These are phyloP conservation scores for Cossypha heuglini DNA, from an alignment of 2,797 vertebrate genomes.

Conservation along the genomic window DNA sequence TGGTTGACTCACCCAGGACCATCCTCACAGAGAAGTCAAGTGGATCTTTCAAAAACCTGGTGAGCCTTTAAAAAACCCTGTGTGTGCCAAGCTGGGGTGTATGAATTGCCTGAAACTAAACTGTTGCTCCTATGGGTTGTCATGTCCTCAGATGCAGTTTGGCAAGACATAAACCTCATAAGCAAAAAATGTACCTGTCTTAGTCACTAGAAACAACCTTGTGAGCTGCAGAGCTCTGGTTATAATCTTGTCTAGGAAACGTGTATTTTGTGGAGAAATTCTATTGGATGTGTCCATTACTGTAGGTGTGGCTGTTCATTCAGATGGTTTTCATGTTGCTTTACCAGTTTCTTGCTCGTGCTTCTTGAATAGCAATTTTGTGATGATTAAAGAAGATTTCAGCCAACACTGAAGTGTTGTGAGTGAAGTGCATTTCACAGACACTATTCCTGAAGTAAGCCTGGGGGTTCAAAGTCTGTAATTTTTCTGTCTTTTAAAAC, in stretches of 20 bases:
- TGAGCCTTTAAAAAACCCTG: background rate
- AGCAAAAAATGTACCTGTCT: background rate
- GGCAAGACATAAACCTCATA: background rate
- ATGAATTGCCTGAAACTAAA: background rate
- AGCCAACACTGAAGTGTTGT: background rate
- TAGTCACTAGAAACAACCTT: background rate
- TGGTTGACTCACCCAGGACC: background rate
- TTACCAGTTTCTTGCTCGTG: background rate
- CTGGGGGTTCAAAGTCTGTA: background rate
- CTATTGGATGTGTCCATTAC: fast-evolving
- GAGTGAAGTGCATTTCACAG: slow-evolving; percentile 22
- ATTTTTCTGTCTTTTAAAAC: slow-evolving; percentile 45
- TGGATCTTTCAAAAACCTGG: background rate
- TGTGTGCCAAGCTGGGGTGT: background rate
- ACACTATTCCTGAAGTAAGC: slow-evolving; percentile 4
- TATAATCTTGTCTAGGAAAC: background rate
- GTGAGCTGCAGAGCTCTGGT: background rate
- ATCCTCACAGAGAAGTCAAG: background rate
- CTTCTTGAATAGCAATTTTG: background rate
- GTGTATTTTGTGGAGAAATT: background rate
- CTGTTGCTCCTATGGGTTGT: background rate
- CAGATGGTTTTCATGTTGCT: background rate
- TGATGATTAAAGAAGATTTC: background rate
- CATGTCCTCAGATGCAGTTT: background rate
- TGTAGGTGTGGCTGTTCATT: background rate